Evolutionary conservation across 2,797 vertebrate genomes (phyloP).

Genomic region (Ctenopoma multispine): DNA sequence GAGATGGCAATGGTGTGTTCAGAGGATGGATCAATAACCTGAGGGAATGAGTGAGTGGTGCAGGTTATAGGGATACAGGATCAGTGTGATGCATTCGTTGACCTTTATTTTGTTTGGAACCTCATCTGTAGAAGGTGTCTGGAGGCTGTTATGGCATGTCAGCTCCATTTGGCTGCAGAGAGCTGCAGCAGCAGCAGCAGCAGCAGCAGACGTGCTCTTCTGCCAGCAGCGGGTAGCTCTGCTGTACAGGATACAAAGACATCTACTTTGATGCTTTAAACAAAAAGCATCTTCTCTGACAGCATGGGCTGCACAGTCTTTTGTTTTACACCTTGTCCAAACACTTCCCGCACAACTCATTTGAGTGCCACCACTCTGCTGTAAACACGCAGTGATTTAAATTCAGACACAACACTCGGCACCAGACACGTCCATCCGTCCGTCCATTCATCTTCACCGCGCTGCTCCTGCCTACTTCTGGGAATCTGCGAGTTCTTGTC

Average conservation of each 20-base stretch:
- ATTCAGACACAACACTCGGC: neutral
- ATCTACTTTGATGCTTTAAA: slow-evolving; percentile 7
- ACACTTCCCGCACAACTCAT: slow-evolving; percentile 44
- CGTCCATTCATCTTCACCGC: slow-evolving; percentile 14
- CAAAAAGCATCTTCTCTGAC: slow-evolving; percentile 7
- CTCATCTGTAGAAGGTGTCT: slow-evolving; percentile 50
- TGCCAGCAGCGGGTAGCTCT: slow-evolving; percentile 4
- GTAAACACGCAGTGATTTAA: slow-evolving; percentile 60
- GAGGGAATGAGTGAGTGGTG: neutral
- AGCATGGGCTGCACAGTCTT: neutral
- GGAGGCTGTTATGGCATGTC: slow-evolving; percentile 34
- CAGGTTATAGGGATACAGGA: neutral
- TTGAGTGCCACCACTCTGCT: slow-evolving; percentile 29
- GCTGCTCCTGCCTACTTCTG: slow-evolving; percentile 16
- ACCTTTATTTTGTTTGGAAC: slow-evolving; percentile 41
- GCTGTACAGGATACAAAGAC: neutral
- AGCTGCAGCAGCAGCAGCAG: neutral
- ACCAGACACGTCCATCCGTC: slow-evolving; percentile 34
- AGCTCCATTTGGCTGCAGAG: neutral
- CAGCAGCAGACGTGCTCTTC: neutral
- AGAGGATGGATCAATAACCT: slow-evolving; percentile 25
- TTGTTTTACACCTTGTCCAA: slow-evolving; percentile 62
- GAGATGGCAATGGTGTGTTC: neutral
- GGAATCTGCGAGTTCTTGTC: slow-evolving; percentile 15
- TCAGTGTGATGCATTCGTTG: slow-evolving; percentile 28